A percentile compares a stretch with the other conserved stretches of the same genome.
Evolutionary conservation across 2,888 invertebrate species (phyloP).

Genomic region (Archips crataeganus): DNA sequence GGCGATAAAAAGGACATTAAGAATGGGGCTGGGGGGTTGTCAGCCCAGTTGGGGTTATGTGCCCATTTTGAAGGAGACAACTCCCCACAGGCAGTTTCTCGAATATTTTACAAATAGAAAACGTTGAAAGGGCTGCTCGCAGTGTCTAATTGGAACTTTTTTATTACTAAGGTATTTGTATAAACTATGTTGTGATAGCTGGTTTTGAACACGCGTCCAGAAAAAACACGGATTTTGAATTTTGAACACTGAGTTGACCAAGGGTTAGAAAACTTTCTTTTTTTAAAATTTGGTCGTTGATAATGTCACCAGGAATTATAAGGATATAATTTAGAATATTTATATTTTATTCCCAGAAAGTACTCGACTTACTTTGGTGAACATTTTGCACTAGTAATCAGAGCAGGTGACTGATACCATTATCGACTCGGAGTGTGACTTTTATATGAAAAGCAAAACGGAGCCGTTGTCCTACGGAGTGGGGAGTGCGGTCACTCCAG

Average conservation of each 20-base stretch:
- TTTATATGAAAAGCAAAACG: conserved; percentile 85
- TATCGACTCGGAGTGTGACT: conserved; percentile 76
- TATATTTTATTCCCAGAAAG: conserved; percentile 12
- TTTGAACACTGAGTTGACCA: neutral
- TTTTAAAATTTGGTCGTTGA: neutral
- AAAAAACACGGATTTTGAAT: neutral
- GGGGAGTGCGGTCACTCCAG: conserved; percentile 80
- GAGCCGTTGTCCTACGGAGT: conserved; percentile 73
- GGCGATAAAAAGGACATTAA: neutral
- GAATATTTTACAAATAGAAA: neutral
- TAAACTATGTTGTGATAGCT: no score
- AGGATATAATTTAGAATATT: conserved; percentile 27
- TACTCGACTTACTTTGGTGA: conserved; percentile 78
- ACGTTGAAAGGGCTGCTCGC: no score
- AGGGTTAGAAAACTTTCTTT: neutral
- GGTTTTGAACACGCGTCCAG: neutral
- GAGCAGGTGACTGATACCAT: conserved; percentile 83
- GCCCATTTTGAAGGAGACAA: no score
- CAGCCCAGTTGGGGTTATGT: no score
- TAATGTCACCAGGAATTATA: neutral
- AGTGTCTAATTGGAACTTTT: neutral
- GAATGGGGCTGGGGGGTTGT: no score
- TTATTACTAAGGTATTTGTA: neutral
- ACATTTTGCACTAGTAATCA: conserved; percentile 84
- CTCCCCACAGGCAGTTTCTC: no score